Conservation (phyloP, 2,888 invertebrate genomes). For the Julus scanicus region DNA sequence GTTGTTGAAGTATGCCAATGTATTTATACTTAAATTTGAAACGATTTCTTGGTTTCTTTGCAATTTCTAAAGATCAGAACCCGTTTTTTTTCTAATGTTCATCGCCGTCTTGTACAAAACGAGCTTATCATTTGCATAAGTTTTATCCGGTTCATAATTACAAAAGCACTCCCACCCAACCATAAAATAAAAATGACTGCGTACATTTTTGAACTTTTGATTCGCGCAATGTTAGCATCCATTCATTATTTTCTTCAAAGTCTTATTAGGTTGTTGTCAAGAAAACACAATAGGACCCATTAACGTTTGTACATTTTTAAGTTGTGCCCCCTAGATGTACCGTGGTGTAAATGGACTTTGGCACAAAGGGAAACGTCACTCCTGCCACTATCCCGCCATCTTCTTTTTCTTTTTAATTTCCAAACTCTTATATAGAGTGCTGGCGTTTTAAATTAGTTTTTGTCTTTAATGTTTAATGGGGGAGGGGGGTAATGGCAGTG, state of each 20-base stretch:
- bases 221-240: constrained; percentile 48
- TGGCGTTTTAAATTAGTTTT: constrained; percentile 47
- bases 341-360: constrained; percentile 52
- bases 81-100: not conserved
- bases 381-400: constrained; percentile 44
- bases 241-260: constrained; percentile 49
- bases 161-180: constrained; percentile 36
- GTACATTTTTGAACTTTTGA: constrained; percentile 49
- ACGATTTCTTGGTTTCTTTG: not conserved
- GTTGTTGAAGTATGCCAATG: not conserved
- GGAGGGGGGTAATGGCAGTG: constrained; percentile 10
- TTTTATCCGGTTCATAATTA: constrained; percentile 40
- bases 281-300: constrained; percentile 47
- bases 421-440: constrained; percentile 42
- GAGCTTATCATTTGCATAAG: constrained; percentile 45
- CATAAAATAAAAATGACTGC: constrained; percentile 31
- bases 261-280: constrained; percentile 53
- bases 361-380: constrained; percentile 49
- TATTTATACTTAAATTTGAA: not conserved
- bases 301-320: constrained; percentile 51
- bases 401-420: constrained; percentile 50
- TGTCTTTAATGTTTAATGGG: constrained; percentile 47
- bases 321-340: constrained; percentile 46
- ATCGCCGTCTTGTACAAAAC: not conserved
- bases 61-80: constrained; percentile 1